Base-by-base conservation (phyloP, 1,140 invertebrate species). In the Drosophila tropicalis region DNA sequence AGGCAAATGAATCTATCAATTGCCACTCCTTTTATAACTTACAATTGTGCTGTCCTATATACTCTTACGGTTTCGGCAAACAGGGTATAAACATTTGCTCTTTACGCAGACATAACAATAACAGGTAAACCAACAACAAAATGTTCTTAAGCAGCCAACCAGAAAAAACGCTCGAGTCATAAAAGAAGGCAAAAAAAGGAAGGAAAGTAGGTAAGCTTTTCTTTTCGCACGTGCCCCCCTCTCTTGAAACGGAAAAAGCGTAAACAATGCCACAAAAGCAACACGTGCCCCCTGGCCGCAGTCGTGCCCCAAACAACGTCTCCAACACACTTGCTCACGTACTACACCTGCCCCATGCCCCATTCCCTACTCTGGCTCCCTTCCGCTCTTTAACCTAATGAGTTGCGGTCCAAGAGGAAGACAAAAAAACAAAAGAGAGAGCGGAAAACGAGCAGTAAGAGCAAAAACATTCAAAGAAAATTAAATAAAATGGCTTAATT, bases 401-500 rank as follows among this genome's bases (percentile, higher is more conserved):
- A 79, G 76, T 63, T 70, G 68, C 69, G 44, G 17, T 22, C 17
- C 17, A 79, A 66, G 62, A 64, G 67, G 63, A 66, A 57, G 56
- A 9, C 34, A 60, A 25, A 54, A 41, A 62, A 62, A 56, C 47
- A 17, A 3, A 44, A 17, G 40, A 17, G 61, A 22, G 39, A 17
- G 61, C 15, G 51, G 60, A 15, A 47, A 62, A 70, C 34, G 39
- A 72, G 19, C 73, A 76, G 65, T 56, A 72, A 54, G 54, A 69
- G 57, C 51, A 55, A 54, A 67, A 62, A 58, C 44, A 67, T 47
- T 41, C n/a, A 22, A 41, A 66, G 62, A 64, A 75, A 71, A 67
- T 75, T 29, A 76, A 79, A 79, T 76, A 68, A 79, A 75, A 79
- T 68, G 64, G 76, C 76, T 79, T 79, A 76, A 79, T 79, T 75